phyloP scores from a whole-genome alignment of 2,113 vertebrate genomes.

The Conger conger region DNA sequence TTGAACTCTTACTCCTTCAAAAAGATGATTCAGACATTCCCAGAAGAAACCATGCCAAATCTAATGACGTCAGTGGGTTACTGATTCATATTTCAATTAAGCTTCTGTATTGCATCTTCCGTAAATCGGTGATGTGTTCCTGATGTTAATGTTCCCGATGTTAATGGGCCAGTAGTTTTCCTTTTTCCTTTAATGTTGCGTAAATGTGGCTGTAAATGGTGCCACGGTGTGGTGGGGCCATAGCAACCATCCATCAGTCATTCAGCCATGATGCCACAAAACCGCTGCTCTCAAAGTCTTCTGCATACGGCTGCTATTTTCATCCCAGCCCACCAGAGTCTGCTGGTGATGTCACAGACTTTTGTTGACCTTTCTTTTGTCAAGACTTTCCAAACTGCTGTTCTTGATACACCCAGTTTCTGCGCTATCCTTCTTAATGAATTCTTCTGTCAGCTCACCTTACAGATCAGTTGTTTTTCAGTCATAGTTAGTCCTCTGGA shows the following conservation, averaged over 20 bases:
- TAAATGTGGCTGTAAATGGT: not conserved
- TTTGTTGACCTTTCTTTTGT: too few species aligned
- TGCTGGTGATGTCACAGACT: too few species aligned
- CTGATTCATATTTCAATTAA: not conserved
- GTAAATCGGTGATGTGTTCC: not conserved
- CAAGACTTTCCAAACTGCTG: too few species aligned
- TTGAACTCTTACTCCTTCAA: not conserved
- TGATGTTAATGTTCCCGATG: not conserved
- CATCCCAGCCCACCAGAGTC: too few species aligned
- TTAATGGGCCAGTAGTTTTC: not conserved
- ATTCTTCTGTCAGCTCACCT: too few species aligned
- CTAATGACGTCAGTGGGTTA: not conserved
- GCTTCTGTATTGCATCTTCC: not conserved
- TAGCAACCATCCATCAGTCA: not conserved
- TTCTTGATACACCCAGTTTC: too few species aligned
- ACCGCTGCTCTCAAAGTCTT: too few species aligned
- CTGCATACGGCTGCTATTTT: too few species aligned
- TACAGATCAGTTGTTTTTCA: too few species aligned
- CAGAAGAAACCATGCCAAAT: not conserved
- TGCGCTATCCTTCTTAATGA: too few species aligned
- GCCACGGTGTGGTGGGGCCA: not conserved
- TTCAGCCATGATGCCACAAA: too few species aligned
- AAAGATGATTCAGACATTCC: not conserved
- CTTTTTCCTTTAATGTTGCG: not conserved
- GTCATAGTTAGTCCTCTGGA: too few species aligned